Evolutionary conservation across 2,888 invertebrate species (phyloP).

Genomic region (Tinea pellionella): DNA sequence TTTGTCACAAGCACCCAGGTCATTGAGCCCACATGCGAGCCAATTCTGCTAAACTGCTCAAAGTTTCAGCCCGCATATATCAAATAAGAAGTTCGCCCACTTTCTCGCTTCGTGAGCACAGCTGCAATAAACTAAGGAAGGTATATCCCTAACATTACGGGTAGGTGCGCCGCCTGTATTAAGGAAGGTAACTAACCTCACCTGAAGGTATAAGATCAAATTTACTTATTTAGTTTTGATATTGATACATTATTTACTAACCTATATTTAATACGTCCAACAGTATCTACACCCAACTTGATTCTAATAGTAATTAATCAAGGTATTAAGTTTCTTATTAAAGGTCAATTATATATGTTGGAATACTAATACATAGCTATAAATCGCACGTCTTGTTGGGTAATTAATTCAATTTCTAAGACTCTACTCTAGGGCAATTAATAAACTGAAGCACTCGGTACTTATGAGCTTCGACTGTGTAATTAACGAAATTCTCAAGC

Average conservation of each 20-base stretch:
- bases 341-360: not conserved
- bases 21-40: slow-evolving; percentile 11
- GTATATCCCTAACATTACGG: slow-evolving; percentile 8
- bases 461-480: not conserved
- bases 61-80: slow-evolving; percentile 12
- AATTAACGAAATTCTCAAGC: not conserved
- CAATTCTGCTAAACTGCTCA: slow-evolving; percentile 8
- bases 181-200: not conserved
- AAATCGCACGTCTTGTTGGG: not conserved
- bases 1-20: slow-evolving; percentile 9
- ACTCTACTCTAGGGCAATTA: not conserved
- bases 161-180: not conserved
- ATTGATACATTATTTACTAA: not conserved
- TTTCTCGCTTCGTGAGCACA: slow-evolving; percentile 13
- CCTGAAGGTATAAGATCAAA: not conserved
- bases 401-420: not conserved
- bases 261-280: too few relatives aligned
- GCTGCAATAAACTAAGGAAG: slow-evolving; percentile 14
- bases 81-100: slow-evolving; percentile 14
- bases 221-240: not conserved
- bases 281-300: too few relatives aligned
- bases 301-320: not conserved
- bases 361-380: not conserved
- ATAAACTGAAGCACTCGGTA: not conserved
- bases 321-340: not conserved